Evolutionary conservation across 2,797 vertebrate genomes (phyloP), one percentile per base, ranked within the genome.

Genomic region (Channa striata): DNA sequence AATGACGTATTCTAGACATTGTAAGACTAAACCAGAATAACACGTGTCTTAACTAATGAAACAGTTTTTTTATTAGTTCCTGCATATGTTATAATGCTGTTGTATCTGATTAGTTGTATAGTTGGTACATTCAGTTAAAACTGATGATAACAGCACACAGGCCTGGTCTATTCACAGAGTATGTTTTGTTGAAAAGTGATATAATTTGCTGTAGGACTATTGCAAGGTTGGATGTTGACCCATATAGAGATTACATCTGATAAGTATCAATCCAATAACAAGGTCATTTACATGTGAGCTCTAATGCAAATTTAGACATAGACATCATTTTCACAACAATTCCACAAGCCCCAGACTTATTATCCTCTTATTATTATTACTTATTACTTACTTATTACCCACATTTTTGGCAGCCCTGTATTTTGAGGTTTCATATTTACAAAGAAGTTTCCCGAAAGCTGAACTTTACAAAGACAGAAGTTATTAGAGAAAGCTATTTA

Each of bases 171-270:
- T 63, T 11, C 30, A 12, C 14, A 17, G 21, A 58, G 66, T 65
- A 58, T 59, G 46, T 69, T 67, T 49, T 54, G 67, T 70, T 64
- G 52, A 59, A 51, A 53, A 60, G 74, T 61, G 78, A 82, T 60
- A 76, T 82, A 78, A 86, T 89, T 88, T 83, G 67, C 72, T 21
- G 60, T 58, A 77, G 85, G 86, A 74, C 82, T 75, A 48, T 37
- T 44, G n/a, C 75, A 77, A 87, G 81, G 61, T 81, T 82, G 72
- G 90, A 89, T 90, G 89, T 91, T 92, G 90, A 79, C 79, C 82
- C 81, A 86, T 74, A 80, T 74, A 77, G 76, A 89, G 86, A 85
- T 90, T 83, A 88, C 66, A 77, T 77, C 50, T 72, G 81, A 90
- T 87, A 67, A 85, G 69, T 70, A 81, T 80, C 72, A 19, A 53